Evolutionary conservation across 2,113 vertebrate species (phyloP), one percentile per base, ranked within the genome.

Genomic region (Scartelaos histophorus): DNA sequence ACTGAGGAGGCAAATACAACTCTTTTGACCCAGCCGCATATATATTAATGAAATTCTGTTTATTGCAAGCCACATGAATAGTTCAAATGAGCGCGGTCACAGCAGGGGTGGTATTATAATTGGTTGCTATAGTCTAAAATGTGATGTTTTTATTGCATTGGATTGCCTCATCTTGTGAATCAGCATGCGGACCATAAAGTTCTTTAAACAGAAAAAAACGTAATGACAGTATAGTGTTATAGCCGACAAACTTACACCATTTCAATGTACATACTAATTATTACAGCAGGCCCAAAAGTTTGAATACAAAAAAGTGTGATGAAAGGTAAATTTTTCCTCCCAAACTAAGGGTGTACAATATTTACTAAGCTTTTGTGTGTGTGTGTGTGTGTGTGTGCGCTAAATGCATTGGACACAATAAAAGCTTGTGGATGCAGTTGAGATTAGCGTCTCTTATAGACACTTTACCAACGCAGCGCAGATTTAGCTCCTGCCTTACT

Each of bases 21-120:
- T 82, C 62, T 71, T 83, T 69, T 66, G 66, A 76, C 67, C 67
- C 64, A 67, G 51, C 60, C 72, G 21, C 80, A 66, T 82, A 73
- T 70, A 72, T 82, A 82, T 78, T 81, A 78, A 83, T 87, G 66
- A 15, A n/a, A 79, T 79, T 80, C 69, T 22, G 65, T 82, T 87
- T 81, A 73, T 75, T 86, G 67, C 72, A 62, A 60, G 25, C 51
- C 68, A 68, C 75, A 74, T 84, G 46, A 82, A 47, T 71, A 66
- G 76, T 82, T 83, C 47, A 77, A 56, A 81, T 78, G 78, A 83
- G 66, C 81, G 78, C 46, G 49, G n/a, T 75, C 58, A 38, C 73
- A 47, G 74, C 60, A 84, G 73, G 73, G 69, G 69, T 51, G 7
- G 12, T 38, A 70, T 71, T 43, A 83, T 76, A 35, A 58, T 68